Evolutionary conservation across 2,113 vertebrate species (phyloP), one percentile per base, ranked within the genome.

Genomic region (Promerops cafer): DNA sequence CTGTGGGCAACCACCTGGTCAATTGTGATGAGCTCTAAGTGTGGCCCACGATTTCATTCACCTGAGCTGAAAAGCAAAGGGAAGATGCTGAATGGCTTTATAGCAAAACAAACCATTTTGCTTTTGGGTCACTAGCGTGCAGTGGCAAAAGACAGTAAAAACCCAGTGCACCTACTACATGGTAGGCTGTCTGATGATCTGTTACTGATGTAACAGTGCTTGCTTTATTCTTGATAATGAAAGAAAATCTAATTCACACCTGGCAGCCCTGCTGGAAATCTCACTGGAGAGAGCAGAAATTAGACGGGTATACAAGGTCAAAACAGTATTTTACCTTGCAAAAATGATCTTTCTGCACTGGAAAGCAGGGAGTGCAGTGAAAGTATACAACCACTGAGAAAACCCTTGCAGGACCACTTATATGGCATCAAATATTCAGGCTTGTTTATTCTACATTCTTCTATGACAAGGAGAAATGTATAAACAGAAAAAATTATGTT

Each of bases 231-330:
- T 28, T 47, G 39, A 42, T 83, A 91, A 75, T 49, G 75, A 68
- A 91, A 74, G 56, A 90, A 87, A 93, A 91, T 33, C 49, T 84
- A 68, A 71, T 40, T 71, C 35, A 33, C 84, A 93, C 63, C 40
- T 72, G 66, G 40, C 42, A 87, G 74, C 28, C 24, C 50, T 65
- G 31, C 22, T 75, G 56, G 83, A 92, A 93, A 84, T 60, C 39
- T 42, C 59, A 54, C 3, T 18, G 39, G 53, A 76, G 53, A 65
- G 9, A 13, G 23, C 13, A 93, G 66, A 75, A 83, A 91, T 70
- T 68, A 82, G 56, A 79, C 6, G 14, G 40, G 35, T 50, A 19
- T 33, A 49, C 14, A 89, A 87, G 63, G 66, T 72, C 74, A 88
- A 74, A 91, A 54, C 0, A 4, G 14, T 44, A 50, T 53, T 89